Percentiles rank a stretch among this genome's conserved stretches.
Conservation (phyloP, 1,140 invertebrate species). For the Cydia amplana region DNA sequence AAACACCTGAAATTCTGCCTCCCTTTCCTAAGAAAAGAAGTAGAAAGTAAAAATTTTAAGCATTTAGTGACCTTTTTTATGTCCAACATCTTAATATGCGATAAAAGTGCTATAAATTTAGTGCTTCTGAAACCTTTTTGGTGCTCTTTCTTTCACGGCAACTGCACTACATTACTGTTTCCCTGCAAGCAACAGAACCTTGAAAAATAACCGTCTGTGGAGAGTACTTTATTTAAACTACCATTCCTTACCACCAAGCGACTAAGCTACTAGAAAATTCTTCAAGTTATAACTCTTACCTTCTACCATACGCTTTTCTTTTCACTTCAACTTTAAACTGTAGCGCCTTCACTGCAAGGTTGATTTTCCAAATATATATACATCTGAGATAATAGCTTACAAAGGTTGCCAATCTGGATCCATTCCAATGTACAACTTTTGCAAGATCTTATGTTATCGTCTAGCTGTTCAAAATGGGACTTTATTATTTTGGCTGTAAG, state of each 20-base stretch:
- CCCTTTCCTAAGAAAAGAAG: no score
- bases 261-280: slow-evolving; percentile 28
- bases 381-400: slow-evolving; percentile 1
- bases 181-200: slow-evolving; percentile 11
- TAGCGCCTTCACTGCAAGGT: not conserved
- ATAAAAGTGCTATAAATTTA: not conserved
- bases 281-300: not conserved
- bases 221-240: slow-evolving; percentile 23
- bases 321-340: not conserved
- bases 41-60: no score
- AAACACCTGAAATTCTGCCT: no score
- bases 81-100: not conserved
- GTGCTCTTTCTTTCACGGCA: not conserved
- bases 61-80: no score
- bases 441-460: not conserved
- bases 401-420: slow-evolving; percentile 18
- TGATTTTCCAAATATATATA: not conserved
- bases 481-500: not conserved
- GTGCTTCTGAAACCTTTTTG: not conserved
- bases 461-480: not conserved
- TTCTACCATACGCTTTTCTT: not conserved
- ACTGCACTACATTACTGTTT: slow-evolving; percentile 14
- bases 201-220: slow-evolving; percentile 17
- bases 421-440: slow-evolving; percentile 8
- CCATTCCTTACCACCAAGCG: slow-evolving; percentile 24